A percentile compares a stretch with the other conserved stretches of the same genome.
These are phyloP conservation scores for Serinus canaria DNA, from an alignment of 2,113 vertebrate species.

Conservation along the genomic window DNA sequence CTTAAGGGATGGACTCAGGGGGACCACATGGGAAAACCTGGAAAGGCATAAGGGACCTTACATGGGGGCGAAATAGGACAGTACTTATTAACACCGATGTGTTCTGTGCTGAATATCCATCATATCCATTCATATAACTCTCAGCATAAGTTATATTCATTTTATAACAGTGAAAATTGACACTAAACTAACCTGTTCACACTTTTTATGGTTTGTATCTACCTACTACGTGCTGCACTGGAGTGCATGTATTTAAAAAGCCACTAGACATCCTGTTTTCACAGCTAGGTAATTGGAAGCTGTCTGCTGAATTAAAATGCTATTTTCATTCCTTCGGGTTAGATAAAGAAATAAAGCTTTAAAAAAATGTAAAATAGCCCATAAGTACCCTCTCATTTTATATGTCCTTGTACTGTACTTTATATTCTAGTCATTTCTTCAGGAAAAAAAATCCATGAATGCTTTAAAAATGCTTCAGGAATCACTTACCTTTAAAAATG, in stretches of 20 bases:
- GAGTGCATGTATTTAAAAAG: background rate
- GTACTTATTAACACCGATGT: background rate
- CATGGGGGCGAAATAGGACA: background rate
- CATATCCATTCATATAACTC: background rate
- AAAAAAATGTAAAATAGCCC: background rate
- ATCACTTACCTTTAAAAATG: background rate
- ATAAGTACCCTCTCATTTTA: background rate
- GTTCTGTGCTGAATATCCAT: background rate
- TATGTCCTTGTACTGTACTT: background rate
- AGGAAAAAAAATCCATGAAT: background rate
- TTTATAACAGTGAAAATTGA: background rate
- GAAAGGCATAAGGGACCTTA: background rate
- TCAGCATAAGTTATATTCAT: background rate
- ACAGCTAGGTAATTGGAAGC: background rate
- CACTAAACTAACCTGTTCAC: background rate
- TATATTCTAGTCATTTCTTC: background rate
- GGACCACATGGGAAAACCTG: background rate
- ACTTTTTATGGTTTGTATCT: background rate
- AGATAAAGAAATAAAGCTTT: background rate
- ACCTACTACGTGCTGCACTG: fast-evolving
- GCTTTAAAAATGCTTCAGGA: background rate
- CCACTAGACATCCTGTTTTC: background rate
- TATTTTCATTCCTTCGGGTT: background rate
- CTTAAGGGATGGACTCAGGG: background rate
- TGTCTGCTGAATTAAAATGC: background rate